A percentile compares a stretch with the other conserved stretches of the same genome.
These are phyloP conservation scores for Mactromeris polynyma DNA, from an alignment of 2,888 invertebrate species.

Conservation along the genomic window DNA sequence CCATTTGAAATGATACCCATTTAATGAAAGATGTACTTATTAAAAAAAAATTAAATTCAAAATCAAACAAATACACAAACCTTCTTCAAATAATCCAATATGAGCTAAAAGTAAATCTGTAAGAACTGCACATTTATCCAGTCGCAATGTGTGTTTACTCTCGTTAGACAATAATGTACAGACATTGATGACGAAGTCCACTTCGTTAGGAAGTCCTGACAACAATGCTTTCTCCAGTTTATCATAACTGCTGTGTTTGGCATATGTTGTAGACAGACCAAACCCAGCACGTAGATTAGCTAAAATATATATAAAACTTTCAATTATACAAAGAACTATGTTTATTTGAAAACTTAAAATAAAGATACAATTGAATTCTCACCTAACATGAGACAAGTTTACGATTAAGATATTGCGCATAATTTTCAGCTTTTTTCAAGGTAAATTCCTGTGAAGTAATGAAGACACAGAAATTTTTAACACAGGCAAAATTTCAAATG, in stretches of 20 bases:
- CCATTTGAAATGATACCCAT: too few species aligned
- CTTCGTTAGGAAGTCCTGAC: conserved; percentile 99
- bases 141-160: conserved; percentile 94
- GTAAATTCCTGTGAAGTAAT: too few species aligned
- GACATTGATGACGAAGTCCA: conserved; percentile 99
- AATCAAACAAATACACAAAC: conserved; percentile 87
- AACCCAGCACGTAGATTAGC: conserved; percentile 89
- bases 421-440: too few species aligned
- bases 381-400: too few species aligned
- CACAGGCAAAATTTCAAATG: too few species aligned
- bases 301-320: conserved; percentile 59
- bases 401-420: too few species aligned
- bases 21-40: too few species aligned
- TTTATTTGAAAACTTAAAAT: too few species aligned
- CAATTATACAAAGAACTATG: neutral
- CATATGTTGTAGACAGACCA: conserved; percentile 91
- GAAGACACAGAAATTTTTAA: too few species aligned
- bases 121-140: conserved; percentile 95
- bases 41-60: too few species aligned
- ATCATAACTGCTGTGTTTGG: conserved; percentile 90
- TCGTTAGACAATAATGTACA: conserved; percentile 98
- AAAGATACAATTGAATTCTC: neutral
- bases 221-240: conserved; percentile 95
- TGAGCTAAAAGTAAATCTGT: conserved; percentile 96
- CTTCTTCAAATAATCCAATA: conserved; percentile 96